phyloP scores from a whole-genome alignment of 2,113 vertebrate species.

The Salvator merianae region DNA sequence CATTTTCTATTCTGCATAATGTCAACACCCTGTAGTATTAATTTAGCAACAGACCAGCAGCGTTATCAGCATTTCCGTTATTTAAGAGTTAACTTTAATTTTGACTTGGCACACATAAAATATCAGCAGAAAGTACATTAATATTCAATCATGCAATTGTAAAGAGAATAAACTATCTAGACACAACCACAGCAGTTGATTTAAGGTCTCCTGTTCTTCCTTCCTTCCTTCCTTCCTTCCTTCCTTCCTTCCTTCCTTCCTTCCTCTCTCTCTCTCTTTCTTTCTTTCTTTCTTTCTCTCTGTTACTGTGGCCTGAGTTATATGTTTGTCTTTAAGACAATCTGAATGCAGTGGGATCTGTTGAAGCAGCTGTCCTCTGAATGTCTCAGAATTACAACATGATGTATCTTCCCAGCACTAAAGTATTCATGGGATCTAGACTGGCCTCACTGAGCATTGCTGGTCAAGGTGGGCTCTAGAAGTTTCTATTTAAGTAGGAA shows the following conservation, averaged over 20 bases:
- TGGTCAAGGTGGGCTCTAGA: background rate
- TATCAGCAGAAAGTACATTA: conserved; percentile 30
- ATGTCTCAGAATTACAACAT: background rate
- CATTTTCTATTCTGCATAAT: conserved; percentile 25
- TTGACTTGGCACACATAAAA: conserved; percentile 42
- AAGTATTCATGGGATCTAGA: background rate
- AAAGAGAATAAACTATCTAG: background rate
- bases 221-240: no score
- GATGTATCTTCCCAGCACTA: background rate
- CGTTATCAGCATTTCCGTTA: conserved; percentile 45
- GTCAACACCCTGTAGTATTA: conserved; percentile 16
- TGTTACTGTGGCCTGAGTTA: background rate
- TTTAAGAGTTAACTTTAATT: conserved; percentile 39
- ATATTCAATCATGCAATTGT: conserved; percentile 7
- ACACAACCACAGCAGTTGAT: background rate
- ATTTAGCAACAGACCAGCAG: conserved; percentile 7
- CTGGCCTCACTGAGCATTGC: background rate
- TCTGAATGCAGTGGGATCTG: background rate
- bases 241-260: no score
- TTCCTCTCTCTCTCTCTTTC: no score
- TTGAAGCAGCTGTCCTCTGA: background rate
- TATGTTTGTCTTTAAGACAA: background rate
- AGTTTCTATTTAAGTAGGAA: background rate
- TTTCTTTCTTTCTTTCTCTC: no score
- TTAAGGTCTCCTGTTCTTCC: background rate